Base-by-base conservation (phyloP, 2,888 invertebrate species). In the Anorthoa munda region DNA sequence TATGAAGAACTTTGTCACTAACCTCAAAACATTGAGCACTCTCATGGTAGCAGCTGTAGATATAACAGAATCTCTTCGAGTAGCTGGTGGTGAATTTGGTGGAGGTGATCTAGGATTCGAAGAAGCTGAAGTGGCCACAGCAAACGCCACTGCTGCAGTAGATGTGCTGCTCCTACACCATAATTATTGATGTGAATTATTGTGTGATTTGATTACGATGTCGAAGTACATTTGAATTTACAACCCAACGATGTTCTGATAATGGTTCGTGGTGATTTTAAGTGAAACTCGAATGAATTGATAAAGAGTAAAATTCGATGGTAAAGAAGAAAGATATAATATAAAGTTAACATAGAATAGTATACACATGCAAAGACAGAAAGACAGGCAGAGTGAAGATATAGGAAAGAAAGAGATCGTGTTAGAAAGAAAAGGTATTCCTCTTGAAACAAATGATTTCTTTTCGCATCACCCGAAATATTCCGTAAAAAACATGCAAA, bases 31-130 rank as follows among this genome's bases (percentile, higher is more conserved):
- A 92, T 98, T 99, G 0, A 99, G 96, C 0, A 99, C 99, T 77
- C 99, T 95, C 99, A 99, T 99, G 0, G 99, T 99, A 71, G 99
- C 99, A n/a, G 99, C 99, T 9, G 98, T 98, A 59, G 98, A 98
- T 92, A 99, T 98, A 59, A 98, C 98, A 13, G 98, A 98, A 88
- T 98, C 98, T 81, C 95, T 88, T 72, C 95, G 88, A 0, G 93
- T 90, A 12, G 95, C 95, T 51, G 97, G 97, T 51, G 97, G 96
- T 0, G 96, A 96, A 0, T 92, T 93, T 0, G 95, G 92, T 0
- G 96, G 97, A 23, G 97, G 97, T 71, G 98, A 98, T 31, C 98
- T 96, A 3, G 98, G 98, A 91, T 98, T 98, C 69, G 98, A 98
- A 0, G 98, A 98, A 0, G 98, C 99, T 21, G 98, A 98, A 0